Evolutionary conservation across 2,888 invertebrate genomes (phyloP).

Genomic region (Cyclophora punctaria): DNA sequence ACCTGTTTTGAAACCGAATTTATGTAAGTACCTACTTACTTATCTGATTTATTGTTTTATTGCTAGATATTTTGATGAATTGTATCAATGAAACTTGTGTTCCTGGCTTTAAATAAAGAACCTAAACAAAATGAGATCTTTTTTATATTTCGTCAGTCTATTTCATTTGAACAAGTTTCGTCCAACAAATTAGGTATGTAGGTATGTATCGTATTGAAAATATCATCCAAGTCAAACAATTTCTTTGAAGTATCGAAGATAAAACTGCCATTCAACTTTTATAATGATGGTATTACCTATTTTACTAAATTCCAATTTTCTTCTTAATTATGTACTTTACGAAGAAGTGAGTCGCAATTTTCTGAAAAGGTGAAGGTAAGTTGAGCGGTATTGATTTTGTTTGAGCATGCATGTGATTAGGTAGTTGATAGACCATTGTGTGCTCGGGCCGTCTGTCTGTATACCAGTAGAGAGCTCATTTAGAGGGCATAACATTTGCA

Average conservation of each 20-base stretch:
- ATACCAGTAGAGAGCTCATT: no score
- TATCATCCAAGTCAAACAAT: not conserved
- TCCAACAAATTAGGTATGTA: no score
- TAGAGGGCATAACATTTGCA: no score
- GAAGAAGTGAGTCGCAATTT: no score
- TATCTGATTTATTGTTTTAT: constrained; percentile 25
- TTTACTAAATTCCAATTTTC: constrained; percentile 1
- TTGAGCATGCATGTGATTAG: no score
- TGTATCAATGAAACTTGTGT: constrained; percentile 57
- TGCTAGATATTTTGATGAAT: constrained; percentile 27
- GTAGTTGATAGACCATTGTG: no score
- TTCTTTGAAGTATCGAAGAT: not conserved
- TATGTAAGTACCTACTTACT: constrained; percentile 8
- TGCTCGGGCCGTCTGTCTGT: no score
- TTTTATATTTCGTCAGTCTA: constrained; percentile 7
- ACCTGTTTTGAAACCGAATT: constrained; percentile 10
- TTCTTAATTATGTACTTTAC: constrained; percentile 5
- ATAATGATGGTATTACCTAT: constrained; percentile 1
- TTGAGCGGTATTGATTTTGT: not conserved
- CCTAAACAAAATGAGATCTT: constrained; percentile 27
- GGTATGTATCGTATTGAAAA: no score
- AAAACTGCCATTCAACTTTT: constrained; percentile 4
- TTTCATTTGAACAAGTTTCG: constrained; percentile 5
- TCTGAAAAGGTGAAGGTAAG: no score
- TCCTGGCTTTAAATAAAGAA: constrained; percentile 67